Evolutionary conservation across 1,140 invertebrate genomes (phyloP), one percentile per base, ranked within the genome.

Genomic region (Apis laboriosa): DNA sequence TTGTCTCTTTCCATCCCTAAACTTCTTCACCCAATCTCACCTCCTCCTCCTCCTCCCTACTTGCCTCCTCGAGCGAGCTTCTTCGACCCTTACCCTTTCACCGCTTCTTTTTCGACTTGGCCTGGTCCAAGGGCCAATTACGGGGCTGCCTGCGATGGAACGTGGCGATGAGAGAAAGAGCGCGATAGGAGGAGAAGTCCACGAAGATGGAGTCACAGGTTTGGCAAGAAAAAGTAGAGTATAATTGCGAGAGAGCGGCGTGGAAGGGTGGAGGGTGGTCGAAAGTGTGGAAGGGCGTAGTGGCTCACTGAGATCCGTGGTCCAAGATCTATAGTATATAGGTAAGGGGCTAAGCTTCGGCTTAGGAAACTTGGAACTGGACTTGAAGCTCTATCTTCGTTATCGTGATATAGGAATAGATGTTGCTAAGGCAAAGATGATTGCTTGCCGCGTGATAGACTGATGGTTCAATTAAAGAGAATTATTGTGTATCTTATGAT

Each of bases 41-140:
- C 12, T 9, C 43, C 19, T n/a, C 7, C 21, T 61, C 43, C 15
- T 53, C 34, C 21, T 2, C 68, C 19, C 24, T 24, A 19, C 13
- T 1, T 28, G 28, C 28, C 53, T 49, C n/a, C n/a, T 51, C 49
- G 28, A 43, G 34, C 34, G 34, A 43, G 7, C 51, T 13, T 63
- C 4, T 17, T 55, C 74, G 61, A 81, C 85, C 79, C 78, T 79
- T 73, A 86, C 74, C 81, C 86, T 79, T 72, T 77, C 72, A 60
- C 60, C 76, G 60, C 49, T 58, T 72, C 68, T 66, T 58, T 58
- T 74, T 55, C 78, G 76, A 80, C 66, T 74, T 66, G 58, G 72
- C 64, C 53, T 19, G 72, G 75, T 64, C 88, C 78, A 88, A 90
- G 88, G 87, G 85, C 88, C 89, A 90, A 90, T 90, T 90, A 90